Percentiles rank a stretch among this genome's conserved stretches.
Conservation (phyloP, 23 tunicate genomes). For the Clavelina lepadiformis region DNA sequence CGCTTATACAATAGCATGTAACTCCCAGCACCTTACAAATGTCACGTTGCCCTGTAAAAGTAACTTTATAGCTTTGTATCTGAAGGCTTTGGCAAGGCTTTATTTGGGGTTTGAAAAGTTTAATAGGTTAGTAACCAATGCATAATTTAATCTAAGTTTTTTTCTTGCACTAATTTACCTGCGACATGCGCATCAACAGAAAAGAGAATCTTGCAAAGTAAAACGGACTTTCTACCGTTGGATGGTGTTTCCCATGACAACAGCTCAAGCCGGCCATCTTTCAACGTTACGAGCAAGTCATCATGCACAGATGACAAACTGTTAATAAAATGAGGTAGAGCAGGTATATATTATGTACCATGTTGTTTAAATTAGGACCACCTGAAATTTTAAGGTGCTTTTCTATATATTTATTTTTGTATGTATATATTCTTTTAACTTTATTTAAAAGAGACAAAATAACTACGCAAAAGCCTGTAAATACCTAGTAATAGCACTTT, state of each 20-base stretch:
- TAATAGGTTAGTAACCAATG: no score
- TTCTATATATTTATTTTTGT: background rate
- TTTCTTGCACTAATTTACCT: slow-evolving; percentile 46
- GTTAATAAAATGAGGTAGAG: no score
- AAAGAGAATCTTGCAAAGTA: slow-evolving; percentile 65
- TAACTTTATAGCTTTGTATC: no score
- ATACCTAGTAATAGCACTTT: slow-evolving; percentile 63
- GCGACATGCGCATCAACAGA: slow-evolving; percentile 87
- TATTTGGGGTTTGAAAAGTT: no score
- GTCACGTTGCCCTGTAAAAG: no score
- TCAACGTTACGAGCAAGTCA: slow-evolving; percentile 63
- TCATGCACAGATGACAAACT: slow-evolving; percentile 83
- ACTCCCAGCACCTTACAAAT: no score
- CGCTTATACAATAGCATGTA: no score
- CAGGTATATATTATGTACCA: no score
- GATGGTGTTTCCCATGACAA: slow-evolving; percentile 55
- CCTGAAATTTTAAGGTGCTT: background rate
- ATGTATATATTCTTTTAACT: background rate
- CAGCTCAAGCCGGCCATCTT: slow-evolving; percentile 75
- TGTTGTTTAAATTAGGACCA: background rate
- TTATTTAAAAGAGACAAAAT: background rate
- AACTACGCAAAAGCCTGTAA: background rate
- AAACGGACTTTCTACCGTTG: slow-evolving; percentile 30
- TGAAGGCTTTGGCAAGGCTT: no score
- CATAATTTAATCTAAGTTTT: no score